A percentile compares a stretch with the other conserved stretches of the same genome.
Conservation (phyloP, 2,797 vertebrate species). For the Potorous gilbertii region DNA sequence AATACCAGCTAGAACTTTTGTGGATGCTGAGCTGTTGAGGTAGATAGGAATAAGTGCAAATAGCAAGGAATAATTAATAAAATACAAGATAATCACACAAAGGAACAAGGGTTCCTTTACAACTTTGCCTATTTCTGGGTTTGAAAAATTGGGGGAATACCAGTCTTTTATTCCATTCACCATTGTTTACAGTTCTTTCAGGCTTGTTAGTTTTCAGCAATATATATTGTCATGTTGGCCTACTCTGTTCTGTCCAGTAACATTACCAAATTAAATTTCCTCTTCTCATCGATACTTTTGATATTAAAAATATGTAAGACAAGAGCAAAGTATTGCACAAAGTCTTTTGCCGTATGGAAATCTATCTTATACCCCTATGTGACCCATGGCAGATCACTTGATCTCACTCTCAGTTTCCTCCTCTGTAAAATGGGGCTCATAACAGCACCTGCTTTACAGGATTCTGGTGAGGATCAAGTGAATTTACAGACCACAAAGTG, state of each 20-base stretch:
- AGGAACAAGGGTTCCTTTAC: constrained; percentile 34
- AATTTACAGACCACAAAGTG: not conserved
- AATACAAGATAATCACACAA: constrained; percentile 38
- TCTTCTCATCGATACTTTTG: constrained; percentile 21
- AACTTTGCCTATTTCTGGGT: constrained; percentile 14
- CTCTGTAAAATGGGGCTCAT: not conserved
- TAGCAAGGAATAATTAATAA: not conserved
- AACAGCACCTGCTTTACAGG: not conserved
- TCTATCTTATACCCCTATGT: not conserved
- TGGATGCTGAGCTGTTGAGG: not conserved
- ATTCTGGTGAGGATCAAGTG: not conserved
- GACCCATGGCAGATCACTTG: not conserved
- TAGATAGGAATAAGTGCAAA: not conserved
- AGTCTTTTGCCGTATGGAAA: constrained; percentile 16
- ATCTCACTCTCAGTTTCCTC: not conserved
- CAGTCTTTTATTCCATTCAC: constrained; percentile 6
- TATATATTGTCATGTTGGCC: constrained; percentile 9
- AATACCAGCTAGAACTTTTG: not conserved
- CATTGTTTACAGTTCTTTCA: not conserved
- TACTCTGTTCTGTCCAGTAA: not conserved
- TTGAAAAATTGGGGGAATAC: constrained; percentile 2
- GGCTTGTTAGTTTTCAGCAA: constrained; percentile 16
- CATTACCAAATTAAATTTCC: constrained; percentile 7
- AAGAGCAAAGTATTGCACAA: constrained; percentile 27
- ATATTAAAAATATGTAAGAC: constrained; percentile 11